Base-by-base conservation (phyloP, 2,113 vertebrate species). In the Campylomormyrus tamandua region DNA sequence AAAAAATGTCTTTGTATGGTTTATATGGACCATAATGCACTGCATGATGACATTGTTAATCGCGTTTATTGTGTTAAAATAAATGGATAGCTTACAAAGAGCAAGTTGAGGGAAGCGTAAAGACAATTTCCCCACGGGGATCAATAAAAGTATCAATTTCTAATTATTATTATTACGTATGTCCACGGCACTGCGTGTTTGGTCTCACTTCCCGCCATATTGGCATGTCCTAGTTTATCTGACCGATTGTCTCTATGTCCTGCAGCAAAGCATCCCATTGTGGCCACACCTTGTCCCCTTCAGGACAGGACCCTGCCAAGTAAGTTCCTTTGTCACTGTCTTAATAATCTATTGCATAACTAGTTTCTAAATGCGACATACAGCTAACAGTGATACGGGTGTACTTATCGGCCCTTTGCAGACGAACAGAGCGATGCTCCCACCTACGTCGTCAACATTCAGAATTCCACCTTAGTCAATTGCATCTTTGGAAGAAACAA, bases 371-470 rank as follows among this genome's bases (percentile, higher is more conserved):
- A 77, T 27, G 31, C 46, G 21, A 90, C 92, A 94, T 94, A 92
- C 90, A 50, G 1, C 91, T 92, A 10, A 53, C 93, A 66, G 3
- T 70, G 53, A 56, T 58, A 9, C 0, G 7, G 56, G 21, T 7
- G 2, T 92, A 87, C 88, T 83, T 84, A 91, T 93, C 87, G 11
- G 1, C 52, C 50, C 53, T 66, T 10, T 89, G 77, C 91, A 94
- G 93, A 70, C 0, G 39, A 87, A 1, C 8, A 90, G 17, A 87
- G 5, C 39, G 74, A 27, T 77, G 83, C 74, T 17, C 91, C 94
- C 0, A 89, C 93, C 9, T 87, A 94, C 70, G 92, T 96, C 31
- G 90, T 96, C 66, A 96, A 94, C 92, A 95, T 96, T 91, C 94
- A 94, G 89, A 95, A 96, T 91, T 95, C 95, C 21, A 95, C 93